These are phyloP conservation scores for Natrix natrix DNA, from an alignment of 2,797 vertebrate genomes.

Conservation along the genomic window DNA sequence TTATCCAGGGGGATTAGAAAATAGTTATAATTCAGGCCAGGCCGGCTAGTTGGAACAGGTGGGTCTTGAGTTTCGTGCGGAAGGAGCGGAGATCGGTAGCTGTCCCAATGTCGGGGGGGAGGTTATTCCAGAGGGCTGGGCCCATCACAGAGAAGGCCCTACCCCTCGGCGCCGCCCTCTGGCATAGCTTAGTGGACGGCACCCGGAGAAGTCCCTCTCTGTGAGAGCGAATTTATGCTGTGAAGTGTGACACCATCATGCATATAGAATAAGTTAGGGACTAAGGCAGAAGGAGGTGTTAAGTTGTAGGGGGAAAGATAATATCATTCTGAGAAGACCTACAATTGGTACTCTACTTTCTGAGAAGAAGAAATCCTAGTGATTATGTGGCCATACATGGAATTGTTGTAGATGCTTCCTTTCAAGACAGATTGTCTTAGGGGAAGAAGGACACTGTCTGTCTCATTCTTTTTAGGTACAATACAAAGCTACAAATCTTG, in stretches of 20 bases:
- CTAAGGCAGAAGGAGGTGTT: neutral
- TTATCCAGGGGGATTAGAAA: too few relatives aligned
- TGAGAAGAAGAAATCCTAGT: neutral
- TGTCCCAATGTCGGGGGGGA: too few relatives aligned
- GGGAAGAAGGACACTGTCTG: neutral
- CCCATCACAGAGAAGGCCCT: too few relatives aligned
- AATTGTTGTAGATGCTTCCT: neutral
- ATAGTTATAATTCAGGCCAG: too few relatives aligned
- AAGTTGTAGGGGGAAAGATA: neutral
- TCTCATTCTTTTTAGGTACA: neutral
- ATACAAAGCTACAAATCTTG: neutral
- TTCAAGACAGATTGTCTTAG: neutral
- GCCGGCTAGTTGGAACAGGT: too few relatives aligned
- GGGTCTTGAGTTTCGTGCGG: too few relatives aligned
- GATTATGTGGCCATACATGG: neutral
- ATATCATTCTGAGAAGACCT: neutral
- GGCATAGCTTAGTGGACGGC: too few relatives aligned
- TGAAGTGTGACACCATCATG: neutral
- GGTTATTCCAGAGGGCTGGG: too few relatives aligned
- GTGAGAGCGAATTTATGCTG: too few relatives aligned
- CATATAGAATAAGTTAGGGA: neutral
- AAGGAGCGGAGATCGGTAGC: too few relatives aligned
- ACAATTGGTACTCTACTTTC: neutral
- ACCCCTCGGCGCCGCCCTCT: too few relatives aligned
- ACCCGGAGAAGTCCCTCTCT: too few relatives aligned